phyloP scores from a whole-genome alignment of 2,797 vertebrate species.

The Rhincodon typus region DNA sequence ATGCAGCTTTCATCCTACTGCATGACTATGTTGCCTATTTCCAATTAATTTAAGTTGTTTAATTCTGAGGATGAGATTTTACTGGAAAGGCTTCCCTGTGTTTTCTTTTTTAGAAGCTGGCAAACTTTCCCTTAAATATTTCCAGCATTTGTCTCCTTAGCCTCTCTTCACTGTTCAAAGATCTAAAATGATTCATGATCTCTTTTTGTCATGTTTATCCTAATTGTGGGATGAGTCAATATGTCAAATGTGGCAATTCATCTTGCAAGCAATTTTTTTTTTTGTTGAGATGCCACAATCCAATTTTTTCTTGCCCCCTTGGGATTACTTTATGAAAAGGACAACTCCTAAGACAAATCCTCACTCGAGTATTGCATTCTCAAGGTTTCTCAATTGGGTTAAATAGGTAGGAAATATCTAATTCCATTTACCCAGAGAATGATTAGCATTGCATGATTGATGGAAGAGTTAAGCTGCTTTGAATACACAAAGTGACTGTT shows the following conservation, averaged over 20 bases:
- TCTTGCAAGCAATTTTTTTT: conserved; percentile 20
- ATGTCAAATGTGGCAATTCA: conserved; percentile 30
- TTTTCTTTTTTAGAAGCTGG: neutral
- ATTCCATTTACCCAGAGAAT: conserved; percentile 18
- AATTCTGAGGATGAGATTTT: neutral
- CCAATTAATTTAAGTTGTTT: neutral
- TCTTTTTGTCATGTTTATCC: conserved; percentile 15
- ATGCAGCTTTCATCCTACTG: neutral
- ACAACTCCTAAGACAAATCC: conserved; percentile 19
- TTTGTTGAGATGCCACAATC: conserved; percentile 7
- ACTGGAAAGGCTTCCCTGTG: neutral
- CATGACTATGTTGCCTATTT: neutral
- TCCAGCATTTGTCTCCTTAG: conserved; percentile 16
- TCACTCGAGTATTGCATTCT: conserved; percentile 18
- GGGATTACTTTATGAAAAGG: conserved; percentile 6
- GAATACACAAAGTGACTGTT: conserved; percentile 21
- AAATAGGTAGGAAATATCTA: conserved; percentile 29
- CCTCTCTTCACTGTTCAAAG: neutral
- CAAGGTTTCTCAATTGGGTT: conserved; percentile 10
- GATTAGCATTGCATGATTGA: conserved; percentile 13
- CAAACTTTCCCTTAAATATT: neutral
- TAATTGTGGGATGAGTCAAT: conserved; percentile 17
- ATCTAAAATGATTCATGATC: conserved; percentile 25
- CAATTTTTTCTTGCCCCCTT: neutral
- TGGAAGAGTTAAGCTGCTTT: conserved; percentile 20